Evolutionary conservation across 2,113 vertebrate genomes (phyloP).

Genomic region (Hippocampus guttulatus): DNA sequence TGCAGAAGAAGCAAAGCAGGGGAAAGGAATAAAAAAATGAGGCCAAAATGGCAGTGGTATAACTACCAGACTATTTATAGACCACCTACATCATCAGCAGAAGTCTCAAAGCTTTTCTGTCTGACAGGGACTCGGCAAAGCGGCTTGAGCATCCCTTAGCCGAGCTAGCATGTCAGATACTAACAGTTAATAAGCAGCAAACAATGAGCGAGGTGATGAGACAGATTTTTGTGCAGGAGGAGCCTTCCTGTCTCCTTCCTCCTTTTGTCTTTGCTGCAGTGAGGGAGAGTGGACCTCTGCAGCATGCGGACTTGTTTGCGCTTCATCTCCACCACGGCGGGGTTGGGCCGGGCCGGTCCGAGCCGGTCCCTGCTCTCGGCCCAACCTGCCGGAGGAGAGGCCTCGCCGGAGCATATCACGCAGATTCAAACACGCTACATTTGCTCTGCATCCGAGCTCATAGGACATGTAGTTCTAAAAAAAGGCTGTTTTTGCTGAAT

Average conservation of each 20-base stretch:
- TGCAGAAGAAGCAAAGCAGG: conserved; percentile 54
- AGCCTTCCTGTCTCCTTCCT: conserved; percentile 38
- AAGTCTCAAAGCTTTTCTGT: conserved; percentile 61
- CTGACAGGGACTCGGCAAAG: conserved; percentile 37
- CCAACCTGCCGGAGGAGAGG: conserved; percentile 60
- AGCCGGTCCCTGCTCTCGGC: conserved; percentile 37
- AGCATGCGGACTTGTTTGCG: conserved; percentile 48
- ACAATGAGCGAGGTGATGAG: conserved; percentile 35
- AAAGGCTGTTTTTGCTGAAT: conserved; percentile 44
- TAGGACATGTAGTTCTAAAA: conserved; percentile 62
- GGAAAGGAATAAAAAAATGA: conserved; percentile 66
- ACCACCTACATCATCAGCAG: conserved; percentile 69
- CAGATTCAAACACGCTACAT: conserved; percentile 66
- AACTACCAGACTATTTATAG: conserved; percentile 78
- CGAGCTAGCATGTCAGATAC: conserved; percentile 9
- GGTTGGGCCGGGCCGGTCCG: conserved; percentile 19
- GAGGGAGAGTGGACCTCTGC: conserved; percentile 37
- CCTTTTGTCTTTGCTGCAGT: conserved; percentile 45
- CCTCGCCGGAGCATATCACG: conserved; percentile 50
- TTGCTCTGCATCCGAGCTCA: conserved; percentile 57
- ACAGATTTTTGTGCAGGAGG: conserved; percentile 51
- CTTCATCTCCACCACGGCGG: conserved; percentile 46
- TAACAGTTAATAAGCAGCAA: conserved; percentile 38
- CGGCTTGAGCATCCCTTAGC: conserved; percentile 26
- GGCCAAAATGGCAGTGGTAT: conserved; percentile 77